These are phyloP conservation scores for Phalacrocorax brasilianus DNA, from an alignment of 2,113 vertebrate genomes.

Conservation along the genomic window DNA sequence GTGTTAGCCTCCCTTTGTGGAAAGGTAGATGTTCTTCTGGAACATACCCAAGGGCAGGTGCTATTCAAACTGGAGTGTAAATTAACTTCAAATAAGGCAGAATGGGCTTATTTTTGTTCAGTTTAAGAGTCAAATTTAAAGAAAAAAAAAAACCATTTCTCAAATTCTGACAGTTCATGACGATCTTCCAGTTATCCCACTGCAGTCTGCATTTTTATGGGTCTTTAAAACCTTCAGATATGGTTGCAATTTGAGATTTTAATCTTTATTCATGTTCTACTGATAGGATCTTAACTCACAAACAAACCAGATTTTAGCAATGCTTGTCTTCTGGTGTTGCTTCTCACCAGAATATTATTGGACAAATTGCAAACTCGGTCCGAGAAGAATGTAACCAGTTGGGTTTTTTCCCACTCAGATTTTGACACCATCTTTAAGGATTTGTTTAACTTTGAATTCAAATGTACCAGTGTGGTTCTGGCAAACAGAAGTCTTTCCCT, in stretches of 20 bases:
- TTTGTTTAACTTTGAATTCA: conserved; percentile 16
- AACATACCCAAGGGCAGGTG: conserved; percentile 64
- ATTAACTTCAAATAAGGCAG: conserved; percentile 33
- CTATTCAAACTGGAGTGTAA: conserved; percentile 51
- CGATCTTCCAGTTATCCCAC: background rate
- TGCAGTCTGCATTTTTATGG: background rate
- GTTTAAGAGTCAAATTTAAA: background rate
- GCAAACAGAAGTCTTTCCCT: background rate
- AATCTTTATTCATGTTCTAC: conserved; percentile 22
- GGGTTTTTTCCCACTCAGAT: background rate
- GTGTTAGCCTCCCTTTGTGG: conserved; percentile 68
- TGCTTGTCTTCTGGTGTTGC: background rate
- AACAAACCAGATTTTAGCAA: conserved; percentile 31
- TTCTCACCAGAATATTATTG: background rate
- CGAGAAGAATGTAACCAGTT: background rate
- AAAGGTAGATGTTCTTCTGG: conserved; percentile 59
- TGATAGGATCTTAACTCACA: conserved; percentile 43
- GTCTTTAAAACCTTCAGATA: conserved; percentile 33
- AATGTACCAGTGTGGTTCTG: background rate
- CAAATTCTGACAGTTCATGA: background rate
- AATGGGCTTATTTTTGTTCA: background rate
- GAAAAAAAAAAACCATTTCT: background rate
- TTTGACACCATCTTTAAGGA: background rate
- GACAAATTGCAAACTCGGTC: background rate
- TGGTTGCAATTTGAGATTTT: background rate